Base-by-base conservation (phyloP, 2,113 vertebrate species). In the Microcebus murinus region DNA sequence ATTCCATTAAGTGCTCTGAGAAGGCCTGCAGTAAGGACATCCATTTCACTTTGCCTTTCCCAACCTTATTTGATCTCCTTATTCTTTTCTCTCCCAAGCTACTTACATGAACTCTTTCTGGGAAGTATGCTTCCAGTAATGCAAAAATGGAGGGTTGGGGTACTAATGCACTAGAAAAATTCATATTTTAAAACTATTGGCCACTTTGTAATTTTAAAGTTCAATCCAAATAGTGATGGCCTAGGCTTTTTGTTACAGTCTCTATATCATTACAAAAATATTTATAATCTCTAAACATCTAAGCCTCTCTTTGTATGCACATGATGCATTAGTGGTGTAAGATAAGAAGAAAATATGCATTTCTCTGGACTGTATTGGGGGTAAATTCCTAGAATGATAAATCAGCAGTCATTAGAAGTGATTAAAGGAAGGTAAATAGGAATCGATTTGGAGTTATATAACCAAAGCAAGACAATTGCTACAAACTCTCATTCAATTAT, bases 391-490 rank as follows among this genome's bases (percentile, higher is more conserved):
- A 71, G 87, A 21, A 65, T 29, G n/a, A 45, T 85, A 80, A 95
- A 65, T 94, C 84, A 87, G 61, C 52, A 34, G 70, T 92, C 57
- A 67, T 87, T 77, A 90, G 57, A 89, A 81, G 39, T 39, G 48
- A 90, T 48, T 90, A 67, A 96, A 82, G 80, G 13, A 31, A 68
- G 42, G 20, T 57, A 70, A 92, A 90, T 21, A 39, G 67, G n/a
- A 96, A 97, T 95, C 68, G 97, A 97, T 96, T 92, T 81, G 65
- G 39, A 83, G 50, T 96, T 92, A 15, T 42, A 25, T 96, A 94
- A 84, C 50, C 57, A 93, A 90, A 96, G 36, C 50, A 80, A 94
- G 92, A 36, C 25, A 63, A 71, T 80, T 48, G 39, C 76, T 92
- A 71, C 23, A 79, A 92, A 63, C 68, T 36, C 63, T 83, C 63